These are phyloP conservation scores for Andrena trimmerana DNA, from an alignment of 2,888 invertebrate species.

Conservation along the genomic window DNA sequence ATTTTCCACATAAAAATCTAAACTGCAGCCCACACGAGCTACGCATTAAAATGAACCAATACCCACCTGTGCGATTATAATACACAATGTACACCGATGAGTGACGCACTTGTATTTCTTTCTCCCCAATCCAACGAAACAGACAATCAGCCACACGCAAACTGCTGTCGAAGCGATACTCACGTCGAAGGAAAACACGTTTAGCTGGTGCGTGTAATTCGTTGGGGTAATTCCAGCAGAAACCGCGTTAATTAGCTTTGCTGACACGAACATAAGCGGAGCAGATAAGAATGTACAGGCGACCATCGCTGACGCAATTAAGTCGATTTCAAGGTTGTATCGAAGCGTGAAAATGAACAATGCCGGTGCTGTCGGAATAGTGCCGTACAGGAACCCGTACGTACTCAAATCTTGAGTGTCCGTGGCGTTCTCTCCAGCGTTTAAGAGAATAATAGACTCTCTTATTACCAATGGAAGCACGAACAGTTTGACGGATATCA, in stretches of 20 bases:
- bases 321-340: constrained; percentile 94
- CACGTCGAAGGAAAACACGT: constrained; percentile 93
- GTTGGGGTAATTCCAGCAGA: constrained; percentile 86
- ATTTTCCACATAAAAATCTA: neutral
- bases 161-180: constrained; percentile 92
- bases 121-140: constrained; percentile 88
- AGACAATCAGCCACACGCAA: constrained; percentile 91
- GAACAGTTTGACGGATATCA: constrained; percentile 96
- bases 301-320: constrained; percentile 98
- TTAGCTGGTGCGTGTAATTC: constrained; percentile 92
- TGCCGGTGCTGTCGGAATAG: constrained; percentile 98
- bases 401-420: constrained; percentile 94
- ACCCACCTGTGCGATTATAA: constrained; percentile 92
- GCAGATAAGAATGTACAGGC: constrained; percentile 97
- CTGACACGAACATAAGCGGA: constrained; percentile 97
- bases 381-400: constrained; percentile 97
- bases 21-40: neutral
- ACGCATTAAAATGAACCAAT: constrained; percentile 7
- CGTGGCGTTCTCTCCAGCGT: constrained; percentile 89
- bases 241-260: constrained; percentile 91
- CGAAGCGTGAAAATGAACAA: constrained; percentile 97
- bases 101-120: constrained; percentile 92
- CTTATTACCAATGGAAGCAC: constrained; percentile 94
- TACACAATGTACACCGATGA: constrained; percentile 92
- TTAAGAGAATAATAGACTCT: constrained; percentile 92